Base-by-base conservation (phyloP, 2,797 vertebrate genomes). In the Kryptolebias ocellatus region DNA sequence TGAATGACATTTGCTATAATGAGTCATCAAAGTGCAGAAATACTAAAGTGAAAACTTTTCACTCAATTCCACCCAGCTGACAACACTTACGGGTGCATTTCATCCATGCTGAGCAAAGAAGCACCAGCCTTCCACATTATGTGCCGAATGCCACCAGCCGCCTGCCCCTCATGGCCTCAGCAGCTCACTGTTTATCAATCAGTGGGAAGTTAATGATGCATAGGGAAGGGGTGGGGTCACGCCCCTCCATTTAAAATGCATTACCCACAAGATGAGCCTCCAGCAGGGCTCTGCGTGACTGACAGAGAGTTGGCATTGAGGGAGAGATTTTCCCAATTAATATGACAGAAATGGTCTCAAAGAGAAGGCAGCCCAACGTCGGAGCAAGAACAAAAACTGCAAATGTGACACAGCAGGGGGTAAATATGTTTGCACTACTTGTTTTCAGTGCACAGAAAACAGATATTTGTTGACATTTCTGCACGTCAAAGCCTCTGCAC, bases 181-280 rank as follows among this genome's bases (percentile, higher is more conserved):
- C 66, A 47, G 58, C 72, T 76, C 74, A 44, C 61, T 73, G 76
- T 85, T 84, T 84, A 85, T 89, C 89, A 90, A 85, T 90, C 85
- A 78, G 80, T 17, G 34, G 46, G 56, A 67, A 72, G 80, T 86
- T 90, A 90, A 89, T 87, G 85, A 92, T 83, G 76, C 67, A 0
- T 53, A 9, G 45, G 56, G 44, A 44, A 53, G 42, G 34, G 66
- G 57, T 52, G 60, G 71, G 75, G 79, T 81, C 55, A 31, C 14
- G 61, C 66, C 81, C 67, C 67, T 24, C 61, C 58, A 79, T 87
- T 89, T 85, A 71, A 83, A 86, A 87, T 85, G 85, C 78, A 89
- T 89, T 74, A 87, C 76, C 76, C 67, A 58, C 1, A 39, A 27
- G 80, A 83, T n/a, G 9, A 57, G 47, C 46, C 62, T 66, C 65